Evolutionary conservation across 2,888 invertebrate species (phyloP).

Genomic region (Drosophila lacicola): DNA sequence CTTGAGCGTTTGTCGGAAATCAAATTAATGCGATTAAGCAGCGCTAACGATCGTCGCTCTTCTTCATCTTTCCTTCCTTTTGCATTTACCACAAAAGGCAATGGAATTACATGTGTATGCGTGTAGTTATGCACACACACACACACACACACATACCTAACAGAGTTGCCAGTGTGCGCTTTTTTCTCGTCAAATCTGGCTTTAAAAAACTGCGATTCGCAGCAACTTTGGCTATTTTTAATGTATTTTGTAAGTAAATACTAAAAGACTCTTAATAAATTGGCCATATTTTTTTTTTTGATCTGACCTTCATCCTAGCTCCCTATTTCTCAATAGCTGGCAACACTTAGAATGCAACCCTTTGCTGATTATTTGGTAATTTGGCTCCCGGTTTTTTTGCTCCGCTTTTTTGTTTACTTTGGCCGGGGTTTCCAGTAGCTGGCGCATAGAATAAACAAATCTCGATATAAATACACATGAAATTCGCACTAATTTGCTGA

Average conservation of each 20-base stretch:
- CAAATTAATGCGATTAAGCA: slow-evolving; percentile 68
- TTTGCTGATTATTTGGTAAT: slow-evolving; percentile 48
- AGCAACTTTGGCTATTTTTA: not conserved
- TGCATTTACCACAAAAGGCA: slow-evolving; percentile 27
- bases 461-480: slow-evolving; percentile 32
- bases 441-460: slow-evolving; percentile 42
- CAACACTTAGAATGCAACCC: slow-evolving; percentile 18
- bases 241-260: too few relatives aligned
- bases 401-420: slow-evolving; percentile 38
- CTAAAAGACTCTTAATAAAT: too few relatives aligned
- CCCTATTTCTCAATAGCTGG: not conserved
- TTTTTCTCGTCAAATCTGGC: not conserved
- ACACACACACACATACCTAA: not conserved
- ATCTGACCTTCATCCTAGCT: not conserved
- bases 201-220: not conserved
- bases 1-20: slow-evolving; percentile 69
- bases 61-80: slow-evolving; percentile 14
- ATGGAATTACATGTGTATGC: slow-evolving; percentile 10
- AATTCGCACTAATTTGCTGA: slow-evolving; percentile 50
- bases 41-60: slow-evolving; percentile 50
- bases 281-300: not conserved
- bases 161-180: not conserved
- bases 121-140: not conserved
- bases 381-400: slow-evolving; percentile 23
- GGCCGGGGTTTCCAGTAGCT: slow-evolving; percentile 34